A percentile compares a stretch with the other conserved stretches of the same genome.
Conservation (phyloP, 2,113 vertebrate genomes). For the Penelope pileata region DNA sequence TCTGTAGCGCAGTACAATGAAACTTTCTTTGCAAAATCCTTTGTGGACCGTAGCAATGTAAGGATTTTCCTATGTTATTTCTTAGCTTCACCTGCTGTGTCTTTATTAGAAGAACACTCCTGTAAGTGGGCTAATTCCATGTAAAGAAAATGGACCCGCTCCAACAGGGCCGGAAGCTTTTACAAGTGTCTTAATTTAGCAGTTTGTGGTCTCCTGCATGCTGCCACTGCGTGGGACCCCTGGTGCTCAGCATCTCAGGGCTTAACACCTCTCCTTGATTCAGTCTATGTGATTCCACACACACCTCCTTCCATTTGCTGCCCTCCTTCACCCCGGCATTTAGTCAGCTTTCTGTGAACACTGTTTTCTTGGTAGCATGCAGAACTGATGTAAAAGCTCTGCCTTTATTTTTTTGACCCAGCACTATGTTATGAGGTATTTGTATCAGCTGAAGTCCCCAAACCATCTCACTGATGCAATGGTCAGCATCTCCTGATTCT, state of each 20-base stretch:
- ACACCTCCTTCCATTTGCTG: neutral
- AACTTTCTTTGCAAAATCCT: neutral
- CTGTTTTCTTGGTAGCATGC: neutral
- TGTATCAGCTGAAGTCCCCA: neutral
- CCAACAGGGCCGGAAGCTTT: neutral
- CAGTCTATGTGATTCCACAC: neutral
- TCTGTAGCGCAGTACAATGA: neutral
- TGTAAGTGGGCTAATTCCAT: neutral
- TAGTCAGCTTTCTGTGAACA: neutral
- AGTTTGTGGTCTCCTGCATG: neutral
- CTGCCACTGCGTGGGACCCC: neutral
- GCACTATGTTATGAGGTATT: neutral
- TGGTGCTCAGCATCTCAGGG: neutral
- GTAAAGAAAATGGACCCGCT: neutral
- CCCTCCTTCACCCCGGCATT: neutral
- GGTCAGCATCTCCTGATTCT: neutral
- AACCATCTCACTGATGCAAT: neutral
- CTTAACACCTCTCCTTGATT: neutral
- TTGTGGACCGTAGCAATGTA: neutral
- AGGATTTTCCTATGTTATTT: neutral
- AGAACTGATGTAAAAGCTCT: neutral
- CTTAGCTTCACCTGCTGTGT: neutral
- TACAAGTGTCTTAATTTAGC: neutral
- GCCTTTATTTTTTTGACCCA: neutral
- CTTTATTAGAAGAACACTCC: neutral